Conservation (phyloP, 2,113 vertebrate genomes). For the Platycercus adscitus region DNA sequence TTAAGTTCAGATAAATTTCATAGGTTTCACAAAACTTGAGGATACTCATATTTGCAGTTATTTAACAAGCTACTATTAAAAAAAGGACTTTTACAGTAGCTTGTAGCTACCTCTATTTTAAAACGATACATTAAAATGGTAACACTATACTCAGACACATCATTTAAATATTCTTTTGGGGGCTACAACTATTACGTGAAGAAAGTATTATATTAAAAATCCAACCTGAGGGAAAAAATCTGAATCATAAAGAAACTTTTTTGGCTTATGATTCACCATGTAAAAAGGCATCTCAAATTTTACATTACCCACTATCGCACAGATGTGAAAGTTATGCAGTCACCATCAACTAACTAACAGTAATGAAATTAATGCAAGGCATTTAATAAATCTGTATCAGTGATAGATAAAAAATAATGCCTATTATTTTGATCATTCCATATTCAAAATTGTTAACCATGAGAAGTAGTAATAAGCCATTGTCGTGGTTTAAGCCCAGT, state of each 20-base stretch:
- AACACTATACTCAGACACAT: not conserved
- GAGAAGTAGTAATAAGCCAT: not conserved
- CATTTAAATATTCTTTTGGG: not conserved
- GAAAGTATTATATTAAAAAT: not conserved
- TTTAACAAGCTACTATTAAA: conserved; percentile 11
- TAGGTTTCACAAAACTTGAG: not conserved
- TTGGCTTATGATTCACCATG: not conserved
- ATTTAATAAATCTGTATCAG: not conserved
- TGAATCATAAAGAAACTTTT: not conserved
- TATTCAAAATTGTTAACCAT: not conserved
- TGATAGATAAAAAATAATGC: not conserved
- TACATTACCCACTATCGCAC: not conserved
- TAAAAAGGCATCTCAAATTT: not conserved
- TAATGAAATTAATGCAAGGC: not conserved
- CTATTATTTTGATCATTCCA: not conserved
- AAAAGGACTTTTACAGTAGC: not conserved
- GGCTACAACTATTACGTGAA: not conserved
- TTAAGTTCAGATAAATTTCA: not conserved
- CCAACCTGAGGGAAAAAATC: not conserved
- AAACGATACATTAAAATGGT: not conserved
- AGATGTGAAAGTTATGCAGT: not conserved
- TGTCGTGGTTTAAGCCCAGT: no score
- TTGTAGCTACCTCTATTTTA: not conserved
- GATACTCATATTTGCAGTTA: not conserved
- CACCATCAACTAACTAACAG: not conserved